A percentile compares a stretch with the other conserved stretches of the same genome.
phyloP scores from a whole-genome alignment of 2,113 vertebrate genomes.

The Perca schrenkii region DNA sequence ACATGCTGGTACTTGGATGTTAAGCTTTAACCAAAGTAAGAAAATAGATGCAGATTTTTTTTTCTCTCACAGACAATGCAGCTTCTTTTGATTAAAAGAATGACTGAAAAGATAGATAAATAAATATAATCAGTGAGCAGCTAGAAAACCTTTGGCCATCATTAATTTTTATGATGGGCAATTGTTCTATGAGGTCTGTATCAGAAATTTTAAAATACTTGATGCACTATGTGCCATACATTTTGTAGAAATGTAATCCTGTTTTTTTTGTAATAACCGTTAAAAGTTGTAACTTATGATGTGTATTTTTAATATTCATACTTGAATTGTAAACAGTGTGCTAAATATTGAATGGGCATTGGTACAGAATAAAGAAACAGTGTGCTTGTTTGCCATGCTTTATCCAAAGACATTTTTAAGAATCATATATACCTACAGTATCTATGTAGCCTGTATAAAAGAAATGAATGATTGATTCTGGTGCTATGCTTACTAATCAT shows the following conservation, averaged over 20 bases:
- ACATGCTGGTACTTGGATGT: conserved; percentile 49
- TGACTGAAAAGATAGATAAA: conserved; percentile 50
- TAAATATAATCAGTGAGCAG: conserved; percentile 77
- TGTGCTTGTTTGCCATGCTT: conserved; percentile 76
- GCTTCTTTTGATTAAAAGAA: conserved; percentile 75
- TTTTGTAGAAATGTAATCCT: conserved; percentile 80
- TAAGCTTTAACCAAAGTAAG: conserved; percentile 83
- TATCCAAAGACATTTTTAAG: conserved; percentile 85
- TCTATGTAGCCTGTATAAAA: conserved; percentile 73
- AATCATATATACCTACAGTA: conserved; percentile 73
- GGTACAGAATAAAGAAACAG: conserved; percentile 66
- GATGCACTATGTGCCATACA: conserved; percentile 92
- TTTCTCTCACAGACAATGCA: conserved; percentile 71
- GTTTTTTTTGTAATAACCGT: conserved; percentile 76
- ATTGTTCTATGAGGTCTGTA: conserved; percentile 91
- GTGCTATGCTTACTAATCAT: conserved; percentile 81
- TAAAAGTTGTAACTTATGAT: conserved; percentile 81
- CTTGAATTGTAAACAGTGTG: conserved; percentile 84
- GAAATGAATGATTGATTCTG: conserved; percentile 73
- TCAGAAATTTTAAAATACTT: conserved; percentile 90
- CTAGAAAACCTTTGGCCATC: conserved; percentile 81
- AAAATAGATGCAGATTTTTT: conserved; percentile 58
- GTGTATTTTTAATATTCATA: conserved; percentile 83
- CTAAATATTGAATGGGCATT: conserved; percentile 77
- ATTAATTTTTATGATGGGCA: conserved; percentile 74